Evolutionary conservation across 2,888 invertebrate species (phyloP), one percentile per base, ranked within the genome.

Genomic region (Microdon myrmicae): DNA sequence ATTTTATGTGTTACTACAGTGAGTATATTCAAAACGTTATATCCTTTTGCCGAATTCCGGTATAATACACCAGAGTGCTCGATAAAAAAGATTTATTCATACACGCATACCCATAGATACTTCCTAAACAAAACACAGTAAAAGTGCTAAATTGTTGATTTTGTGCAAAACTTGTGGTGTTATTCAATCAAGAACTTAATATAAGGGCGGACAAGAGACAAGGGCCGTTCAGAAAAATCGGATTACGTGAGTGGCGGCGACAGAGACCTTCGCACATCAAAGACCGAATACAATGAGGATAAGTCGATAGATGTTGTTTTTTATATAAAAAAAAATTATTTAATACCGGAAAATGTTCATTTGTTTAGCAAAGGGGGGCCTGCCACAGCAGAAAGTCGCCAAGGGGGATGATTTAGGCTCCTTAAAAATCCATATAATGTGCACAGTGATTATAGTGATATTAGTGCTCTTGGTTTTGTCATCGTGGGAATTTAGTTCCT

Each of bases 181-280:
- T n/a, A n/a, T n/a, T n/a, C n/a, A n/a, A n/a, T n/a, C n/a, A n/a
- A n/a, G n/a, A n/a, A n/a, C n/a, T n/a, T n/a, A n/a, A n/a, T n/a
- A n/a, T n/a, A n/a, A n/a, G n/a, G 10, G 29, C 17, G 48, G 20
- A 22, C 35, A 23, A n/a, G n/a, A n/a, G n/a, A n/a, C 12, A 31
- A 31, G 43, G 44, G 26, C 12, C 28, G 17, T 6, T 17, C 20
- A 39, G 39, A 31, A 56, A 56, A 64, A 56, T 51, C 51, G 47
- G 58, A 58, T 64, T 64, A 64, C 64, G 58, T 64, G 58, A 64
- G 64, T 64, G 37, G 49, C 45, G 51, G 53, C 64, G 56, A 51
- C 61, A 64, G 31, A 56, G 61, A 64, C 64, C 58, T 58, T 64
- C 64, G 64, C 35, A 56, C 39, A 56, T 56, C 38, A 56, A 28